Evolutionary conservation across 2,888 invertebrate genomes (phyloP).

Genomic region (Lepidochrysops patricia): DNA sequence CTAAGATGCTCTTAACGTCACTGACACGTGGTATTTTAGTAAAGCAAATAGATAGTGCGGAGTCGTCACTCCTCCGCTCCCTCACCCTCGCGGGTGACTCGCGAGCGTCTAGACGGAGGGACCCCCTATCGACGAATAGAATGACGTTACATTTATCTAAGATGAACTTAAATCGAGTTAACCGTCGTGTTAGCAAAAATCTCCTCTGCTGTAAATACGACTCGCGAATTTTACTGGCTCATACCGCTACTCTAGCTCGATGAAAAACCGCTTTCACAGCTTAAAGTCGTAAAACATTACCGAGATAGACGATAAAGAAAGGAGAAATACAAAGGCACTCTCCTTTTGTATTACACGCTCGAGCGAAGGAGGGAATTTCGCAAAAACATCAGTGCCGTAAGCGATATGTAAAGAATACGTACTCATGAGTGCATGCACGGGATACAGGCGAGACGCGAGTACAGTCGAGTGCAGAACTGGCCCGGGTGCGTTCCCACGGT

Average conservation of each 20-base stretch:
- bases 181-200: slow-evolving; percentile 13
- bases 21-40: slow-evolving; percentile 54
- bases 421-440: slow-evolving; percentile 17
- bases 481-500: slow-evolving; percentile 54
- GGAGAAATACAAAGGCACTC: slow-evolving; percentile 12
- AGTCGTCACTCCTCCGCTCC: slow-evolving; percentile 56
- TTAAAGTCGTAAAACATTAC: slow-evolving; percentile 8
- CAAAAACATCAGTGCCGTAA: slow-evolving; percentile 20
- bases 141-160: slow-evolving; percentile 30
- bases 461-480: slow-evolving; percentile 11
- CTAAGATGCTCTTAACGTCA: slow-evolving; percentile 35
- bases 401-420: slow-evolving; percentile 22
- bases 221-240: background rate
- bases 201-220: background rate
- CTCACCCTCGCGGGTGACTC: slow-evolving; percentile 65
- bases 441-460: background rate
- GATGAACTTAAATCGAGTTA: slow-evolving; percentile 29
- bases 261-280: slow-evolving; percentile 3
- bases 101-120: slow-evolving; percentile 71
- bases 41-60: slow-evolving; percentile 64
- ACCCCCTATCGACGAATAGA: slow-evolving; percentile 41
- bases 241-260: background rate
- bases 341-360: slow-evolving; percentile 19
- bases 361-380: slow-evolving; percentile 20
- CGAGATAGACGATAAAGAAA: slow-evolving; percentile 11